Evolutionary conservation across 1,140 invertebrate genomes (phyloP).

Genomic region (Archivesica marissinica): DNA sequence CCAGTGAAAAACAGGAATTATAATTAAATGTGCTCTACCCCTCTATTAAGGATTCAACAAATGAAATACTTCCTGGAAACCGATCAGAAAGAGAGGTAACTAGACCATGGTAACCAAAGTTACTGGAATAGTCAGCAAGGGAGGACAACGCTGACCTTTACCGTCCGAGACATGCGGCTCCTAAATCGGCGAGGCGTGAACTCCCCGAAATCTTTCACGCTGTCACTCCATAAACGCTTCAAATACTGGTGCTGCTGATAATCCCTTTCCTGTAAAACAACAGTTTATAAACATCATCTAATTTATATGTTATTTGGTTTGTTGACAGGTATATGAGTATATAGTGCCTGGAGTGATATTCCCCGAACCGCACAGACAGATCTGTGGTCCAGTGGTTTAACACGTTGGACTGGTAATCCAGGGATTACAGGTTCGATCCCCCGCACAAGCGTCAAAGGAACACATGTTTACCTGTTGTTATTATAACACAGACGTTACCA

Average conservation of each 20-base stretch:
- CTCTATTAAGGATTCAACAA: background rate
- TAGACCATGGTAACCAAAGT: background rate
- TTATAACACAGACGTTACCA: too few relatives aligned
- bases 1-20: too few relatives aligned
- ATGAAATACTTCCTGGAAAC: background rate
- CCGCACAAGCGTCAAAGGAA: too few relatives aligned
- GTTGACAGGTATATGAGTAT: too few relatives aligned
- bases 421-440: too few relatives aligned
- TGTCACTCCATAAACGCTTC: constrained; percentile 69
- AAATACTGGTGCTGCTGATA: constrained; percentile 71
- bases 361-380: too few relatives aligned
- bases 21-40: background rate
- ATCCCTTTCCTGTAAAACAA: constrained; percentile 69
- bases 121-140: constrained; percentile 32
- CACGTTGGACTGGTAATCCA: too few relatives aligned
- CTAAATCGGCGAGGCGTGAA: constrained; percentile 64
- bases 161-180: constrained; percentile 56
- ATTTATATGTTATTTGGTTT: too few relatives aligned
- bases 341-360: too few relatives aligned
- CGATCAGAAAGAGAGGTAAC: background rate
- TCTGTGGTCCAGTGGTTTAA: too few relatives aligned
- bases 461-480: too few relatives aligned
- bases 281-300: background rate
- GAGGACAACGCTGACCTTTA: constrained; percentile 53
- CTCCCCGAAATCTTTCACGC: constrained; percentile 69